Evolutionary conservation across 2,113 vertebrate genomes (phyloP).

Genomic region (Oceanites oceanicus): DNA sequence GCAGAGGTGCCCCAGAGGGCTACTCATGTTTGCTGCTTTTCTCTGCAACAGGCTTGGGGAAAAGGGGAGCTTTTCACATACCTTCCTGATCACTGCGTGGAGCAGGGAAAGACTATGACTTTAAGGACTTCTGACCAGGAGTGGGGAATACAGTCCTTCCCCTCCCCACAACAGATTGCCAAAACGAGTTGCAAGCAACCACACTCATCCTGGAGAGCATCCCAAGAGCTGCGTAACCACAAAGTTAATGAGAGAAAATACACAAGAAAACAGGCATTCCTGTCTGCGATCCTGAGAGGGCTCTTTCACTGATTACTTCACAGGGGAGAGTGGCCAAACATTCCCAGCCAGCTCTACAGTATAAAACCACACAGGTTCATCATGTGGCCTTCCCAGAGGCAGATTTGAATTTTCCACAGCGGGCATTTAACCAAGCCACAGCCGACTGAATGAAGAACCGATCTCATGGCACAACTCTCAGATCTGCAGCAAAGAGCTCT

Average conservation of each 20-base stretch:
- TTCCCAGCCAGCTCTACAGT: neutral
- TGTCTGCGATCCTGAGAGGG: neutral
- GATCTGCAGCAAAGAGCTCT: neutral
- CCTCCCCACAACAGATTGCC: neutral
- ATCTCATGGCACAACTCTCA: neutral
- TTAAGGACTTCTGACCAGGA: neutral
- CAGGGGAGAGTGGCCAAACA: neutral
- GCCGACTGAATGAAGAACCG: neutral
- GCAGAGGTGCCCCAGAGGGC: neutral
- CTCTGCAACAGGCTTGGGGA: neutral
- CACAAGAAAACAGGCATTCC: neutral
- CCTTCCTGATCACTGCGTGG: neutral
- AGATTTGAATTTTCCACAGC: neutral
- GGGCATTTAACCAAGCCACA: neutral
- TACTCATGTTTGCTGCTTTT: neutral
- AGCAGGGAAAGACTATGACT: neutral
- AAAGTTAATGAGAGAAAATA: neutral
- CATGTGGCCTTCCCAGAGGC: neutral
- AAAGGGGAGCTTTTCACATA: neutral
- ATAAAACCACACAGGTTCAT: neutral
- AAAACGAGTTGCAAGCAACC: neutral
- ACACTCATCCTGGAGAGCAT: neutral
- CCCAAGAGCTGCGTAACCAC: constrained; percentile 16
- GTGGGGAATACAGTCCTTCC: neutral
- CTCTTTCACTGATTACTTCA: neutral